Conservation (phyloP, 2,113 vertebrate genomes). For the Steatornis caripensis region DNA sequence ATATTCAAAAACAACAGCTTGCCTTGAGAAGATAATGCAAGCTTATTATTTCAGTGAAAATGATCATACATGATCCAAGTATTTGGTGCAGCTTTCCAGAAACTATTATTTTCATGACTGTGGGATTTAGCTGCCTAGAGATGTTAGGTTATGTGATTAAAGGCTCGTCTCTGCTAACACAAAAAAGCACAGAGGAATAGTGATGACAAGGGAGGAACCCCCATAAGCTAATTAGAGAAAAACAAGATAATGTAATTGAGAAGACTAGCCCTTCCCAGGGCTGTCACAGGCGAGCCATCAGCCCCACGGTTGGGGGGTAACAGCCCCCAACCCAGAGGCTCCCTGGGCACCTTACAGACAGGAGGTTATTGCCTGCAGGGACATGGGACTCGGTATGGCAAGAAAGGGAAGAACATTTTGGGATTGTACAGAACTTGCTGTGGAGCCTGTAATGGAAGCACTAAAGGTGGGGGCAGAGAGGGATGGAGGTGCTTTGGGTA, state of each 20-base stretch:
- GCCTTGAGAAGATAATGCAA: background rate
- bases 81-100: background rate
- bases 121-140: background rate
- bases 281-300: background rate
- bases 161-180: background rate
- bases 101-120: background rate
- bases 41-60: background rate
- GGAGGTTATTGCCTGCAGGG: accelerated
- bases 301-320: background rate
- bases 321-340: accelerated
- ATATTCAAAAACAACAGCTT: background rate
- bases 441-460: background rate
- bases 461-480: background rate
- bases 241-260: background rate
- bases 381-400: background rate
- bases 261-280: background rate
- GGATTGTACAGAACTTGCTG: background rate
- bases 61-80: background rate
- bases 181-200: background rate
- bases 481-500: background rate
- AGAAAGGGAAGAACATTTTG: background rate
- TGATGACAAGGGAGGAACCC: background rate
- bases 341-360: background rate
- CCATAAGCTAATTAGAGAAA: background rate
- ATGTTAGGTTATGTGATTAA: background rate